Percentiles rank a stretch among this genome's conserved stretches.
These are phyloP conservation scores for Acanthosepion lycidas DNA, from an alignment of 2,888 invertebrate genomes.

Conservation along the genomic window DNA sequence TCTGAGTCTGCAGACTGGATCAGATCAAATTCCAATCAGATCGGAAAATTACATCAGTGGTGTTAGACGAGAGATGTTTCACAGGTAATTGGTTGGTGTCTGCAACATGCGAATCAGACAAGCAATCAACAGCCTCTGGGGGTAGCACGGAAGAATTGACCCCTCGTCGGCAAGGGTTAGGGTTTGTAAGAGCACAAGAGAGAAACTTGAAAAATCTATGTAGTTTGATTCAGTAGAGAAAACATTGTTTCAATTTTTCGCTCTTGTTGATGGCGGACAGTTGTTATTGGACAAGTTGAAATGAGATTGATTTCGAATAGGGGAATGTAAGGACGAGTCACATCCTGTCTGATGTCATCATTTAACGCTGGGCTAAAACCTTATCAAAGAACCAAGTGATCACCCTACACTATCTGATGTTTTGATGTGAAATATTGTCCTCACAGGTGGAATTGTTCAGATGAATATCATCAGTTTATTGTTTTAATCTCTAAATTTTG, in stretches of 20 bases:
- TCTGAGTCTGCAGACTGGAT: neutral
- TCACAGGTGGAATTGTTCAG: too few species aligned
- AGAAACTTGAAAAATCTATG: neutral
- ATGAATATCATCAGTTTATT: too few species aligned
- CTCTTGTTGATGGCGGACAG: neutral
- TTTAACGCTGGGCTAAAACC: too few species aligned
- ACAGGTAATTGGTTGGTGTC: slow-evolving; percentile 12
- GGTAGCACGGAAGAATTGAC: neutral
- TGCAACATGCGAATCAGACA: neutral
- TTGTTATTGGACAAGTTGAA: neutral
- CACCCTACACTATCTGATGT: too few species aligned
- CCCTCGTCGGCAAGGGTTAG: neutral
- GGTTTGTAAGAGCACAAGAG: neutral
- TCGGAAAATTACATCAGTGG: slow-evolving; percentile 11
- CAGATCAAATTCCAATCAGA: neutral
- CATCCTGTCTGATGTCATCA: neutral
- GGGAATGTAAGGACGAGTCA: neutral
- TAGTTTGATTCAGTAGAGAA: neutral
- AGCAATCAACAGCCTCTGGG: neutral
- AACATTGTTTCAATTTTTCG: neutral
- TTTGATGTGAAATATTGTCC: too few species aligned
- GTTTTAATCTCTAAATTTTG: too few species aligned
- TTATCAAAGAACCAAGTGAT: too few species aligned
- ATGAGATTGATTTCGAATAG: neutral
- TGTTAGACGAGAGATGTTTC: slow-evolving; percentile 16